phyloP scores from a whole-genome alignment of 2,888 invertebrate genomes.

The Conops quadrifasciatus region DNA sequence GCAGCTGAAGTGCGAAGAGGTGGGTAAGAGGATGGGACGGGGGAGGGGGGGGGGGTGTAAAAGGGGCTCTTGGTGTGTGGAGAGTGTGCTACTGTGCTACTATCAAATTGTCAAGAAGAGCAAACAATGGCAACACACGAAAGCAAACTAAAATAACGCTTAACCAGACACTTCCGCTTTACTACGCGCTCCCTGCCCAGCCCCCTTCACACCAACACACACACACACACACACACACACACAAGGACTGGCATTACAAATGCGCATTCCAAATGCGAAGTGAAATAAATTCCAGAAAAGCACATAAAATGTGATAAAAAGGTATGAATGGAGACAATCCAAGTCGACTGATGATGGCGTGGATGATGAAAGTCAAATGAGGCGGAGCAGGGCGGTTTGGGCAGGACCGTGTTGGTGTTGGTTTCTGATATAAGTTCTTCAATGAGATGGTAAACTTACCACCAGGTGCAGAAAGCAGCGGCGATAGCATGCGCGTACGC shows the following conservation, averaged over 20 bases:
- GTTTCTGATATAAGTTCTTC: too few species aligned
- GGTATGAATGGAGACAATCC: constrained; percentile 2
- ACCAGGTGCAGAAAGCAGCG: too few species aligned
- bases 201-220: too few species aligned
- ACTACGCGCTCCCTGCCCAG: background rate
- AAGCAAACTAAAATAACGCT: background rate
- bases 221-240: too few species aligned
- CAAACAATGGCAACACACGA: background rate
- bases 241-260: background rate
- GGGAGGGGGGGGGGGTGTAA: too few species aligned
- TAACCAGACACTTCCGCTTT: background rate
- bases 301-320: constrained; percentile 24
- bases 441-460: too few species aligned
- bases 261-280: constrained; percentile 19
- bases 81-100: background rate
- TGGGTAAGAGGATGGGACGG: too few species aligned
- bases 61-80: background rate
- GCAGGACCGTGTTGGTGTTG: too few species aligned
- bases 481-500: too few species aligned
- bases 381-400: background rate
- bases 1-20: background rate
- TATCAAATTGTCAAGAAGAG: constrained; percentile 12
- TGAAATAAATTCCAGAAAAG: constrained; percentile 28
- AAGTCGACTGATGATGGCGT: background rate
- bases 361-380: background rate